These are phyloP conservation scores for Hypomesus transpacificus DNA, from an alignment of 2,113 vertebrate species.

Conservation along the genomic window DNA sequence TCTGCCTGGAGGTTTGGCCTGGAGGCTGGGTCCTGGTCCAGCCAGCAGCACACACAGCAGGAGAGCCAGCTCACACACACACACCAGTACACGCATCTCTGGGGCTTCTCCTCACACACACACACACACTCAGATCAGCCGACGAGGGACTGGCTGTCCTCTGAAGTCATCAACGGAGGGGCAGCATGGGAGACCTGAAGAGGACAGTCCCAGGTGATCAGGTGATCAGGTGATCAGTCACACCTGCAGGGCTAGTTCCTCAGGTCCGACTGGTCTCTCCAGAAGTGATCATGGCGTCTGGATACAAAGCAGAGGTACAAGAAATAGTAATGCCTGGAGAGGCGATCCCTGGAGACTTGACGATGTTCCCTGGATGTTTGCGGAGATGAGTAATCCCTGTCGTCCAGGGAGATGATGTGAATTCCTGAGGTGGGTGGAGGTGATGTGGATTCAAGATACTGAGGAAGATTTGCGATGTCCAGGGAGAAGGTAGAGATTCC, in stretches of 20 bases:
- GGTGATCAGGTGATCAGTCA: neutral
- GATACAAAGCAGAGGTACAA: too few species aligned
- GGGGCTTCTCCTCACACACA: constrained; percentile 4
- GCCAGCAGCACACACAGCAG: constrained; percentile 16
- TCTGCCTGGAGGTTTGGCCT: constrained; percentile 23
- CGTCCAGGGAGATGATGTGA: neutral
- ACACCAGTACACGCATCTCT: constrained; percentile 7
- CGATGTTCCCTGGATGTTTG: too few species aligned
- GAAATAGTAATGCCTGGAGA: too few species aligned
- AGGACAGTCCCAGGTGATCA: neutral
- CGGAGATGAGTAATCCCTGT: neutral
- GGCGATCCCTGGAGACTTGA: too few species aligned
- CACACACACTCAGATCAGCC: neutral
- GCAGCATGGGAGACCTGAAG: neutral
- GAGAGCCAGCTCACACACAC: constrained; percentile 14
- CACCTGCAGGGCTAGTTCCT: neutral
- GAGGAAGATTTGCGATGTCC: too few species aligned
- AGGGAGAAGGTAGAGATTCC: too few species aligned
- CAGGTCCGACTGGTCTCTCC: neutral
- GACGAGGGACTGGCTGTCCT: neutral
- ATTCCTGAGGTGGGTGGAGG: neutral
- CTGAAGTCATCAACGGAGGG: constrained; percentile 7
- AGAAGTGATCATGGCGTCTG: neutral
- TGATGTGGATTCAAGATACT: too few species aligned
- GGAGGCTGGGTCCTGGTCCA: constrained; percentile 14